Evolutionary conservation across 2,797 vertebrate genomes (phyloP), one percentile per base, ranked within the genome.

Genomic region (Scarus forsteni): DNA sequence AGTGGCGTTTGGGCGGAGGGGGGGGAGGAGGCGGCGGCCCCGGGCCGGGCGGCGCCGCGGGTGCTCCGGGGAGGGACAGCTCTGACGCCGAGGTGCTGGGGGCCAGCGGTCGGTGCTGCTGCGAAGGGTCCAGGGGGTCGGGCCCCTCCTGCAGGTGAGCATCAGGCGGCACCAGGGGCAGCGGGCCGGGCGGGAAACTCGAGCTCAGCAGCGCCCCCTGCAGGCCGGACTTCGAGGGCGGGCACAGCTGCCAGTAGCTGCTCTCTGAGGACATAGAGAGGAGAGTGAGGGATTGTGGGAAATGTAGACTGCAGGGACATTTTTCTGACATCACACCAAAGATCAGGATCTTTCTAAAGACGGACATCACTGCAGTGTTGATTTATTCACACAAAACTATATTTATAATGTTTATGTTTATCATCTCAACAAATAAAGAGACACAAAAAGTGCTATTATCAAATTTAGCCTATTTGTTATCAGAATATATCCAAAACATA

Each of bases 1-100:
- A 97, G 93, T 97, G 96, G 77, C 95, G 95, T 88, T 97, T 97
- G 3, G 95, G 95, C 27, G 96, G 96, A 1, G 92, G 93, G 40
- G 95, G 94, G 12, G 90, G 91, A 74, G 94, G 90, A 2, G 94
- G 94, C 6, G 95, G 92, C 61, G 90, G 80, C 34, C 91, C 77
- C 55, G 92, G 87, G 39, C 82, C 81, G 0, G 82, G 83, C 7
- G 85, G 82, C 59, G 92, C 76, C 13, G 15, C 64, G 0, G 87
- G 50, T 15, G 91, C 92, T 81, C 94, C 94, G 7, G 95, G 91
- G 75, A 94, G 91, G 84, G 95, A 95, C 85, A 96, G 94, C 90
- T 96, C 96, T 35, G 92, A 88, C 12, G 92, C 91, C 42, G 95
- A 93, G 16, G 92, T 93, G 92, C 91, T 95, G 87, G 94, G 95